Percentiles rank a stretch among this genome's conserved stretches.
These are phyloP conservation scores for Ophiothrix spiculata DNA, from an alignment of 35 echinoderm and acorn worm species.

Conservation along the genomic window DNA sequence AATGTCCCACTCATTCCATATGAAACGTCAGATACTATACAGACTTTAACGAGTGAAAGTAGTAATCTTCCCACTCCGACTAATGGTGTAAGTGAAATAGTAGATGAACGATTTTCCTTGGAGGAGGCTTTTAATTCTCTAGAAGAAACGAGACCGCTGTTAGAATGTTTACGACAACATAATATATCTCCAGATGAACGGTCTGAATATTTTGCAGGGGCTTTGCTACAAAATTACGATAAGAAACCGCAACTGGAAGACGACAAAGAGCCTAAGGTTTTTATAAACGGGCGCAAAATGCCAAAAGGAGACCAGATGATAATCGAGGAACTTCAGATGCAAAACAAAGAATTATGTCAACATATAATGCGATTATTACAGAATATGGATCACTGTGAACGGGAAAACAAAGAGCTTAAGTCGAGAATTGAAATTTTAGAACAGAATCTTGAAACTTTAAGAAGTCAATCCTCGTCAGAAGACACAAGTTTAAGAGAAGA, in stretches of 20 bases:
- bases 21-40: no score
- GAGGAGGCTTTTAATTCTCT: background rate
- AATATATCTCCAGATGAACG: background rate
- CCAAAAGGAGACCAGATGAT: background rate
- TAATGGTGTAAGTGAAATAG: background rate
- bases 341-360: slow-evolving; percentile 4
- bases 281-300: background rate
- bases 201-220: background rate
- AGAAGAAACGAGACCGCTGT: background rate
- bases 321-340: slow-evolving; percentile 3
- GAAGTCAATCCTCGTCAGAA: background rate
- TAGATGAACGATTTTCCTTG: background rate
- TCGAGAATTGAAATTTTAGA: background rate
- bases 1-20: background rate
- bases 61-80: background rate
- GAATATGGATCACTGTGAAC: slow-evolving; percentile 4
- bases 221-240: background rate
- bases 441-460: background rate
- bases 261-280: background rate
- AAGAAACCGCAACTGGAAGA: background rate
- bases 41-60: background rate
- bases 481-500: background rate
- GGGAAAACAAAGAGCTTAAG: background rate
- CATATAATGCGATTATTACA: background rate
- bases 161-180: background rate